Evolutionary conservation across 1,140 invertebrate genomes (phyloP).

Genomic region (Nautilus pompilius): DNA sequence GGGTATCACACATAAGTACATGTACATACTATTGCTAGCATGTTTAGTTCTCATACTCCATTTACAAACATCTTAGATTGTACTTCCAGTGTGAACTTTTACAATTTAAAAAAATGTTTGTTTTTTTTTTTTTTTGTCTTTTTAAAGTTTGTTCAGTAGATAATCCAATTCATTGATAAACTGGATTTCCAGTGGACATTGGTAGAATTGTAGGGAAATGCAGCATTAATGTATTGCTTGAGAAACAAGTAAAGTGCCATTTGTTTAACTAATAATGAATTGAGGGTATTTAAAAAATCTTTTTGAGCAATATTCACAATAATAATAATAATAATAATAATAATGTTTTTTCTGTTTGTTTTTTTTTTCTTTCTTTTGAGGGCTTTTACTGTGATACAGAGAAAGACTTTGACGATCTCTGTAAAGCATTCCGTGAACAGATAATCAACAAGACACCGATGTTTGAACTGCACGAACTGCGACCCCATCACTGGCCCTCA

Average conservation of each 20-base stretch:
- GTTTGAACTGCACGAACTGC: constrained; percentile 49
- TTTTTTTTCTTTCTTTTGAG: constrained; percentile 58
- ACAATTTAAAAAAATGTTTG: too few species aligned
- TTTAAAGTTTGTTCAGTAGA: too few species aligned
- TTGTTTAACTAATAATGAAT: neutral
- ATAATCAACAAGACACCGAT: constrained; percentile 43
- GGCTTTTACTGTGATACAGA: constrained; percentile 88
- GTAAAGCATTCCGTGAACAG: constrained; percentile 52
- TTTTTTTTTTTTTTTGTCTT: too few species aligned
- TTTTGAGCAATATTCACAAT: too few species aligned
- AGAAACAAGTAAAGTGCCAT: neutral
- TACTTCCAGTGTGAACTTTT: too few species aligned
- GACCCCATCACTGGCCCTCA: constrained; percentile 44
- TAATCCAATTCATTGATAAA: too few species aligned
- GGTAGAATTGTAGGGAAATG: neutral
- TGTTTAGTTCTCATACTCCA: too few species aligned
- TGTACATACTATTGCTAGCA: too few species aligned
- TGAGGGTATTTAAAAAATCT: neutral
- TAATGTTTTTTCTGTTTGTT: neutral
- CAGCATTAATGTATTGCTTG: neutral
- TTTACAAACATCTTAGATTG: too few species aligned
- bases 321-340: neutral
- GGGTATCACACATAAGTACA: too few species aligned
- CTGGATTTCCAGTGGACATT: neutral
- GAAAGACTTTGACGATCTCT: constrained; percentile 77